phyloP scores from a whole-genome alignment of 1,140 invertebrate species.

The Papilio machaon region DNA sequence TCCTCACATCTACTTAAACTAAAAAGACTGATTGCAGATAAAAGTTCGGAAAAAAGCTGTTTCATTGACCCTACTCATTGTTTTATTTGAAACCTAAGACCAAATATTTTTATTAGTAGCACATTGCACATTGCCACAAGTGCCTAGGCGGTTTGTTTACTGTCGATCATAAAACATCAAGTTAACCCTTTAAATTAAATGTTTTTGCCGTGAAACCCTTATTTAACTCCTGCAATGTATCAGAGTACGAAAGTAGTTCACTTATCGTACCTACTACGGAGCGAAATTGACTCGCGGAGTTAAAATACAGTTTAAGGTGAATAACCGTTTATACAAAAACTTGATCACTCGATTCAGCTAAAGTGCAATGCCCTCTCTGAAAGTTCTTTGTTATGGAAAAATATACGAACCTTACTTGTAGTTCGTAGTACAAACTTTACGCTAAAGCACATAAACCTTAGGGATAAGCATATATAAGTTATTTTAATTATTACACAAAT shows the following conservation, averaged over 20 bases:
- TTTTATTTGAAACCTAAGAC: not conserved
- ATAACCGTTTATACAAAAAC: conserved; percentile 3
- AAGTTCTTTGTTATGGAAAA: not conserved
- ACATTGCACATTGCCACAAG: not conserved
- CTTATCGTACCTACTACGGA: not conserved
- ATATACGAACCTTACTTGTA: not conserved
- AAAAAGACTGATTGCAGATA: not conserved
- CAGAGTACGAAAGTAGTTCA: not conserved
- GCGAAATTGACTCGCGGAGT: not conserved
- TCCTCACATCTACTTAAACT: too few relatives aligned
- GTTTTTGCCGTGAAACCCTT: not conserved
- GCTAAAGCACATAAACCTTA: too few relatives aligned
- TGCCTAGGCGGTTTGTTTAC: not conserved
- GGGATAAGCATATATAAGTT: too few relatives aligned
- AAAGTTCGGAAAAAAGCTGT: not conserved
- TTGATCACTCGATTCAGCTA: not conserved
- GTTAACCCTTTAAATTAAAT: not conserved
- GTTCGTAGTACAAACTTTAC: too few relatives aligned
- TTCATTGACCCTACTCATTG: not conserved
- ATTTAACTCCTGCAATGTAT: not conserved
- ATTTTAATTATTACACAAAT: too few relatives aligned
- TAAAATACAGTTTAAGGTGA: conserved; percentile 9
- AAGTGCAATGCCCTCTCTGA: not conserved
- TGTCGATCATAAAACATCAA: not conserved
- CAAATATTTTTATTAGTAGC: not conserved